Conservation (phyloP, 2,888 invertebrate species). For the Lasioglossum vierecki region DNA sequence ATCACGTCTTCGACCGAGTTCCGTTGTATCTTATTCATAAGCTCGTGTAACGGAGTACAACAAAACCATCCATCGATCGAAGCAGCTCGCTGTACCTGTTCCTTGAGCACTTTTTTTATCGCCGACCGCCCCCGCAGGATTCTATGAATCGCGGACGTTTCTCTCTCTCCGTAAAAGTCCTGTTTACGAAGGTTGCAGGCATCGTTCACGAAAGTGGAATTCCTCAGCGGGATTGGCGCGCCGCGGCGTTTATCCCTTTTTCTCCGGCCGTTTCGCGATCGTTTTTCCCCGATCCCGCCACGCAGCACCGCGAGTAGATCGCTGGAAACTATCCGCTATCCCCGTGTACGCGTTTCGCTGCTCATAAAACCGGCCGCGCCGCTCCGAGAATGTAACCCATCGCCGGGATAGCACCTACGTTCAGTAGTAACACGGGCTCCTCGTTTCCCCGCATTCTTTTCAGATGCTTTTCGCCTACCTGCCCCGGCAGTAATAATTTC, state of each 20-base stretch:
- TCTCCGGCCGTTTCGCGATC: conserved; percentile 23
- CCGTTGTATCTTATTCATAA: background rate
- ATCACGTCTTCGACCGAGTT: background rate
- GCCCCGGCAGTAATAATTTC: conserved; percentile 60
- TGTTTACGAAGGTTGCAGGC: conserved; percentile 30
- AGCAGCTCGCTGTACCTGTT: background rate
- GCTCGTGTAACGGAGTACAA: background rate
- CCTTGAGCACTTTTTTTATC: conserved; percentile 12
- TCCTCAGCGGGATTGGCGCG: conserved; percentile 12
- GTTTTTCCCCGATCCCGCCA: conserved; percentile 39
- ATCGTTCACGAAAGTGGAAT: conserved; percentile 38
- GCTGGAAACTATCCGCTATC: conserved; percentile 69
- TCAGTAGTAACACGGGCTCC: conserved; percentile 55
- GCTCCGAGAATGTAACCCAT: conserved; percentile 72
- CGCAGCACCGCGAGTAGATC: conserved; percentile 48
- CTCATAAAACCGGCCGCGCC: conserved; percentile 73
- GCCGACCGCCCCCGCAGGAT: conserved; percentile 44
- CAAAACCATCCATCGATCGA: background rate
- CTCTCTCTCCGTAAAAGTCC: conserved; percentile 36
- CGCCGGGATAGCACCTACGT: conserved; percentile 71
- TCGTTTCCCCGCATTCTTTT: conserved; percentile 54
- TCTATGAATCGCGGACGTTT: conserved; percentile 58
- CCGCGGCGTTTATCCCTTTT: conserved; percentile 22
- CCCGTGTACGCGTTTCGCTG: conserved; percentile 46
- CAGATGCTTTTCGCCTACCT: conserved; percentile 55